Evolutionary conservation across 1,140 invertebrate species (phyloP).

Genomic region (Drosophila truncata): DNA sequence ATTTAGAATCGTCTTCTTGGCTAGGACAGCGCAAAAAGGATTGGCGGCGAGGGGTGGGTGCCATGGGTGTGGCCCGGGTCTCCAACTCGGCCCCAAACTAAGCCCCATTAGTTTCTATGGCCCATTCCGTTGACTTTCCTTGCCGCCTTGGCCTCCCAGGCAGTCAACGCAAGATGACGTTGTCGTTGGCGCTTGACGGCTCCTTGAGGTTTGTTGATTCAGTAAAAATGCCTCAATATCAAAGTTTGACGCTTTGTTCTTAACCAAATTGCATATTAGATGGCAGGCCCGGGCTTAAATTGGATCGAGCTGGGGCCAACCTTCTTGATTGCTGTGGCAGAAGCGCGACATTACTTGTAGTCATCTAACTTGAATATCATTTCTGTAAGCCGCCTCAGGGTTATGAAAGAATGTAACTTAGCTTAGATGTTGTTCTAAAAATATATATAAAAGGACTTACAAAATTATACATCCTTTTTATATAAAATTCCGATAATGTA

Average conservation of each 20-base stretch:
- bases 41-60: constrained; percentile 50
- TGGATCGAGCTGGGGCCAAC: constrained; percentile 27
- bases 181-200: constrained; percentile 36
- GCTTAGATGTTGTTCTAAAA: not conserved
- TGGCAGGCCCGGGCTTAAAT: constrained; percentile 34
- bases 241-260: constrained; percentile 49
- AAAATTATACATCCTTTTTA: not conserved
- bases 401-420: constrained; percentile 2
- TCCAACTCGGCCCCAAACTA: constrained; percentile 24
- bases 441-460: not conserved
- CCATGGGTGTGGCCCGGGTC: constrained; percentile 50
- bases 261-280: constrained; percentile 53
- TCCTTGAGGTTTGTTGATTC: constrained; percentile 57
- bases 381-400: not conserved
- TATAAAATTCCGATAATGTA: no score
- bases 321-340: constrained; percentile 3
- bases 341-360: constrained; percentile 17
- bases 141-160: constrained; percentile 42
- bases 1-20: constrained; percentile 81
- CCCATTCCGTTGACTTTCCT: constrained; percentile 68
- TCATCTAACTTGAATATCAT: constrained; percentile 7
- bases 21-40: constrained; percentile 68
- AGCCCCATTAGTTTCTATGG: constrained; percentile 76
- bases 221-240: constrained; percentile 50
- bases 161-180: constrained; percentile 66